Evolutionary conservation across 2,797 vertebrate species (phyloP).

Genomic region (Sebastes elongatus): DNA sequence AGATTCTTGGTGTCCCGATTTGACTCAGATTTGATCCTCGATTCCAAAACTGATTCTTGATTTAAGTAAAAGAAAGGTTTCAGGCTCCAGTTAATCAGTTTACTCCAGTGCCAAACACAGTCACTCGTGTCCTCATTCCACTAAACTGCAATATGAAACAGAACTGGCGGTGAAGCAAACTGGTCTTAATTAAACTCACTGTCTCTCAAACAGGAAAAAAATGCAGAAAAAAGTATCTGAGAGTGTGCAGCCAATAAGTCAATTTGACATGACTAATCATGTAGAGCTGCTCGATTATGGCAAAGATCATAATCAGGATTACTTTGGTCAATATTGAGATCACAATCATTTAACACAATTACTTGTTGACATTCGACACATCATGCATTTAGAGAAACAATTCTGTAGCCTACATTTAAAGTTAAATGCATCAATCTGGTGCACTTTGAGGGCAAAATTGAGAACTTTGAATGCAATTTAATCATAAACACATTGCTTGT

Average conservation of each 20-base stretch:
- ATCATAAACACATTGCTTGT: no score
- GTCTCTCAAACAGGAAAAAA: not conserved
- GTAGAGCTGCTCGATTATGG: not conserved
- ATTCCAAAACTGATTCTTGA: not conserved
- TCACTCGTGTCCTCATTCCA: not conserved
- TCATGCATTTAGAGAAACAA: no score
- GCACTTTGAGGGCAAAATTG: no score
- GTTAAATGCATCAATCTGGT: no score
- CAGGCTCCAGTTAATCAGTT: no score
- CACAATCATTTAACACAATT: not conserved
- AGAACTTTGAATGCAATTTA: no score
- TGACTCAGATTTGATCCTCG: not conserved
- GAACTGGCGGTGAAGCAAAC: not conserved
- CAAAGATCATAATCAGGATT: no score
- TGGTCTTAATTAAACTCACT: not conserved
- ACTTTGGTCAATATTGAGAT: not conserved
- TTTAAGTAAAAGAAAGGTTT: not conserved
- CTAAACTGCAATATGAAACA: not conserved
- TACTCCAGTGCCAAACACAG: not conserved
- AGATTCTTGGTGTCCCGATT: fast-evolving
- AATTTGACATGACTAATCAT: not conserved
- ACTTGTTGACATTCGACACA: no score
- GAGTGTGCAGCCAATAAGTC: not conserved
- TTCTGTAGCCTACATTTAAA: no score
- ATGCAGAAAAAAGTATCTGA: no score